Conservation (phyloP, 2,113 vertebrate species). For the Indri indri region DNA sequence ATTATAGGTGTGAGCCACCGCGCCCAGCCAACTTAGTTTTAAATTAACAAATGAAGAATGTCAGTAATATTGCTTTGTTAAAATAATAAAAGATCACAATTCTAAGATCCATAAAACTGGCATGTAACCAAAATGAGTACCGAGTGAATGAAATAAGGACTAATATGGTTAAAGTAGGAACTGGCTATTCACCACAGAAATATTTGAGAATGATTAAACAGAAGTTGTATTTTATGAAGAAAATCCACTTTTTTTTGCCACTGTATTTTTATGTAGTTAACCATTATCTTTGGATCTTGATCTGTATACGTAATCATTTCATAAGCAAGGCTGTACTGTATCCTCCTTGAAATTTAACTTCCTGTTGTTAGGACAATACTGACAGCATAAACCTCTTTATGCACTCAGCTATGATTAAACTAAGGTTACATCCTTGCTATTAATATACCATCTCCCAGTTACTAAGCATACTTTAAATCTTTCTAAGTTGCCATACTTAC, state of each 20-base stretch:
- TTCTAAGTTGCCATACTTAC: slow-evolving; percentile 37
- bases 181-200: neutral
- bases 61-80: neutral
- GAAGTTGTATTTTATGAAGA: neutral
- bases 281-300: slow-evolving; percentile 30
- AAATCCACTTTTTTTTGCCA: neutral
- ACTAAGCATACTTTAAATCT: slow-evolving; percentile 33
- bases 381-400: slow-evolving; percentile 69
- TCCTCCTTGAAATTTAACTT: slow-evolving; percentile 25
- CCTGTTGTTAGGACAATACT: slow-evolving; percentile 36
- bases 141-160: neutral
- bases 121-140: neutral
- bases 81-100: neutral
- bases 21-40: neutral
- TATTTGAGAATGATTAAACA: slow-evolving; percentile 3
- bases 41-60: neutral
- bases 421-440: slow-evolving; percentile 21
- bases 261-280: neutral
- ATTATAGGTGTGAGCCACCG: too few species aligned
- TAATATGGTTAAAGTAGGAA: neutral
- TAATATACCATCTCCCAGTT: neutral
- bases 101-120: neutral
- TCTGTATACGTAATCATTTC: neutral
- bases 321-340: neutral
- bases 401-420: slow-evolving; percentile 54